Percentiles rank a stretch among this genome's conserved stretches.
Conservation (phyloP, 2,888 invertebrate genomes). For the Phasia obesa region DNA sequence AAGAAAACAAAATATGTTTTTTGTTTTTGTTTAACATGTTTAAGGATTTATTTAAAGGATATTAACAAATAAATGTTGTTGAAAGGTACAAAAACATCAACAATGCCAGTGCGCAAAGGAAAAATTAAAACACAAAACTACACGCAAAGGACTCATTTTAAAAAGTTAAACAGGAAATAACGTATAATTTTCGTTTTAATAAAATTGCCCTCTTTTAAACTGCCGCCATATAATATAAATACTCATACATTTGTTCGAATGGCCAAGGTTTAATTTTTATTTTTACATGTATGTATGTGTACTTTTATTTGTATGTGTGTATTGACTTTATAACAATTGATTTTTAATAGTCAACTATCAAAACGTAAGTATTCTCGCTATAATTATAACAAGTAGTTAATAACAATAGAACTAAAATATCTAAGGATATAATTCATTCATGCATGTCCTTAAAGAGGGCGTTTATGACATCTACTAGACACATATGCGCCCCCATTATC, state of each 20-base stretch:
- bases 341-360: conserved; percentile 67
- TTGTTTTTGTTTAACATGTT: conserved; percentile 25
- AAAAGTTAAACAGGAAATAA: conserved; percentile 65
- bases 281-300: too few species aligned
- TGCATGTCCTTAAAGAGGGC: conserved; percentile 47
- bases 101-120: background rate
- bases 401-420: conserved; percentile 56
- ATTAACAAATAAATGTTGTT: conserved; percentile 69
- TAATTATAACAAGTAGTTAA: conserved; percentile 63
- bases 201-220: conserved; percentile 58
- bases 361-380: conserved; percentile 43
- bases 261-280: background rate
- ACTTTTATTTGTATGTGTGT: background rate
- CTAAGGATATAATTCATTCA: conserved; percentile 38
- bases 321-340: conserved; percentile 68
- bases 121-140: conserved; percentile 34
- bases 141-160: conserved; percentile 70
- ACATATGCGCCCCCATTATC: conserved; percentile 27
- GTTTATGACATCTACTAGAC: conserved; percentile 58
- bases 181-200: conserved; percentile 46
- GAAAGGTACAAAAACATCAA: conserved; percentile 54
- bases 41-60: conserved; percentile 69
- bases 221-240: conserved; percentile 37
- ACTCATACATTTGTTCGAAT: conserved; percentile 7
- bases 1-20: conserved; percentile 37